phyloP scores from a whole-genome alignment of 2,113 vertebrate species.

The Dromiciops gliroides region DNA sequence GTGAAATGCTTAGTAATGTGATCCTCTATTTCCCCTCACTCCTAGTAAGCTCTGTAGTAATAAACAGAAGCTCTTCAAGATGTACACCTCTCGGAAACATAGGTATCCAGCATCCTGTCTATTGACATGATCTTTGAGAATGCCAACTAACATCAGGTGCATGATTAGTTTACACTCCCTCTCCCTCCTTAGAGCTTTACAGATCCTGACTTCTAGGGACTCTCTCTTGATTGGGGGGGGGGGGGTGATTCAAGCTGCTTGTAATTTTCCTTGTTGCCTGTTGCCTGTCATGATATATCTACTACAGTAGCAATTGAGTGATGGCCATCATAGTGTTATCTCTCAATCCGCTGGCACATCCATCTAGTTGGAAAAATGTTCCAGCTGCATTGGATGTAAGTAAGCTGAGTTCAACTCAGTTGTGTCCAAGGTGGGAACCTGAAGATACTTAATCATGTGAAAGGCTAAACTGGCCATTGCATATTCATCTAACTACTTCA shows the following conservation, averaged over 20 bases:
- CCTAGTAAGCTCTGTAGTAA: slow-evolving; percentile 94
- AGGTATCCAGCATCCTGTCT: slow-evolving; percentile 94
- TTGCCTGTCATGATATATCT: slow-evolving; percentile 82
- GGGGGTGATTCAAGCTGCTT: slow-evolving; percentile 79
- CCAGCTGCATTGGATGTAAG: slow-evolving; percentile 44
- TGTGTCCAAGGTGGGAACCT: slow-evolving; percentile 70
- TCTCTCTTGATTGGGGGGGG: slow-evolving; percentile 77
- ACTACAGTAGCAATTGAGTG: slow-evolving; percentile 53
- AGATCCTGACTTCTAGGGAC: slow-evolving; percentile 77
- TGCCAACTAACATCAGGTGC: slow-evolving; percentile 92
- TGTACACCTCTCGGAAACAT: slow-evolving; percentile 91
- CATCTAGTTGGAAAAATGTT: slow-evolving; percentile 59
- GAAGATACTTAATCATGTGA: slow-evolving; percentile 60
- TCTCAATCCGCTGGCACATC: slow-evolving; percentile 51
- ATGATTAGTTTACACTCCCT: slow-evolving; percentile 85
- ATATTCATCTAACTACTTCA: slow-evolving; percentile 50
- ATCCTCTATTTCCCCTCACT: slow-evolving; percentile 91
- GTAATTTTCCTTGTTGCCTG: slow-evolving; percentile 82
- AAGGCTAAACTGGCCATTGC: slow-evolving; percentile 54
- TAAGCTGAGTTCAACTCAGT: slow-evolving; percentile 36
- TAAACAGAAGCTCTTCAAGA: slow-evolving; percentile 96
- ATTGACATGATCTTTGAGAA: slow-evolving; percentile 90
- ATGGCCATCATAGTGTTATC: slow-evolving; percentile 47
- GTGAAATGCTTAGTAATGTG: slow-evolving; percentile 85
- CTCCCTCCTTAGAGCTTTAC: slow-evolving; percentile 73